Conservation (phyloP, 2,888 invertebrate species). For the Keiferia lycopersicella region DNA sequence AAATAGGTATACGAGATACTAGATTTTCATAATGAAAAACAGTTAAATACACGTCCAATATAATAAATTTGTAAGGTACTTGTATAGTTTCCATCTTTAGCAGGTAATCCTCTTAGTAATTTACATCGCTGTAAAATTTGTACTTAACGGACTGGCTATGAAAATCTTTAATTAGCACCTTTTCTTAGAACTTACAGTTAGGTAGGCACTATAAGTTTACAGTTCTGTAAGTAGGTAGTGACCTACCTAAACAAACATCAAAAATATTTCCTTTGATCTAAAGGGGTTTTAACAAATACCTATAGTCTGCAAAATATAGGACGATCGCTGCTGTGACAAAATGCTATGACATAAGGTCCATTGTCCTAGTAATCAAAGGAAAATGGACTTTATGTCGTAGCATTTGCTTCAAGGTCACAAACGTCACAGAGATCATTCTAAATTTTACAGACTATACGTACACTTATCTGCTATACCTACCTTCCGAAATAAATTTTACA, state of each 20-base stretch:
- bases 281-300: neutral
- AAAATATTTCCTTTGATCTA: neutral
- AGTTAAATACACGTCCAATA: neutral
- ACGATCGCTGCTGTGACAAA: too few species aligned
- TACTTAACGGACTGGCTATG: neutral
- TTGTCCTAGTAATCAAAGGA: too few species aligned
- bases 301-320: too few species aligned
- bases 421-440: too few species aligned
- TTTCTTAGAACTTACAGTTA: neutral
- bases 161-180: neutral
- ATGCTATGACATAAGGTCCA: too few species aligned
- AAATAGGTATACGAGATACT: neutral
- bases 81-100: too few species aligned
- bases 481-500: neutral
- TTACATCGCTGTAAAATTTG: neutral
- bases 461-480: neutral
- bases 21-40: neutral
- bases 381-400: too few species aligned
- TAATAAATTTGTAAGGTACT: too few species aligned
- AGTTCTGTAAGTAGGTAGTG: neutral
- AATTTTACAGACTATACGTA: too few species aligned
- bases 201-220: too few species aligned
- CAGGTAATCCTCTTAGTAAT: neutral
- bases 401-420: too few species aligned
- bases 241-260: neutral